phyloP scores from a whole-genome alignment of 2,113 vertebrate species.

The Callocephalon fimbriatum region DNA sequence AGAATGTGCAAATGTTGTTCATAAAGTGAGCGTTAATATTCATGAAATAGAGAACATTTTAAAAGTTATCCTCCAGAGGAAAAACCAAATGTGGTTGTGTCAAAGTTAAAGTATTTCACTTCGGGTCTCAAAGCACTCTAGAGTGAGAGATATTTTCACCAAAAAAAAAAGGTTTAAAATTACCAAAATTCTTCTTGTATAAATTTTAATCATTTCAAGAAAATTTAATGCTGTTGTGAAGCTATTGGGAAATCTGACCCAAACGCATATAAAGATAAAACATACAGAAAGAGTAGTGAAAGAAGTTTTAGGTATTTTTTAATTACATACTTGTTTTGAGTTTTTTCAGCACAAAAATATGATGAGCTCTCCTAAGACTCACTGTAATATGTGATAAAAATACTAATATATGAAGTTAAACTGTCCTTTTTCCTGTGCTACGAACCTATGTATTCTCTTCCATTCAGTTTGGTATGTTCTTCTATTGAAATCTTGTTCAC shows the following conservation, averaged over 20 bases:
- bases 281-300: neutral
- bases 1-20: neutral
- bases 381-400: neutral
- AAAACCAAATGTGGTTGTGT: fast-evolving
- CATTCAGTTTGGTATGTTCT: neutral
- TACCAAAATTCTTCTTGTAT: neutral
- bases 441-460: neutral
- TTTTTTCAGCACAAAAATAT: neutral
- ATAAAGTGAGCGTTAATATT: neutral
- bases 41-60: neutral
- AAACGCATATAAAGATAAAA: neutral
- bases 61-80: neutral
- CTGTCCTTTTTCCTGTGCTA: neutral
- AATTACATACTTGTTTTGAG: neutral
- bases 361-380: neutral
- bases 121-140: neutral
- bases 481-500: neutral
- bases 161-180: neutral
- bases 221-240: neutral
- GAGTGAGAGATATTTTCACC: neutral
- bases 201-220: neutral
- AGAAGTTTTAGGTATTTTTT: neutral
- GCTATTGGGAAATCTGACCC: neutral
- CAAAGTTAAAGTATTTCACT: neutral
- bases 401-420: neutral